Base-by-base conservation (phyloP, 2,113 vertebrate species). In the Zootoca vivipara region DNA sequence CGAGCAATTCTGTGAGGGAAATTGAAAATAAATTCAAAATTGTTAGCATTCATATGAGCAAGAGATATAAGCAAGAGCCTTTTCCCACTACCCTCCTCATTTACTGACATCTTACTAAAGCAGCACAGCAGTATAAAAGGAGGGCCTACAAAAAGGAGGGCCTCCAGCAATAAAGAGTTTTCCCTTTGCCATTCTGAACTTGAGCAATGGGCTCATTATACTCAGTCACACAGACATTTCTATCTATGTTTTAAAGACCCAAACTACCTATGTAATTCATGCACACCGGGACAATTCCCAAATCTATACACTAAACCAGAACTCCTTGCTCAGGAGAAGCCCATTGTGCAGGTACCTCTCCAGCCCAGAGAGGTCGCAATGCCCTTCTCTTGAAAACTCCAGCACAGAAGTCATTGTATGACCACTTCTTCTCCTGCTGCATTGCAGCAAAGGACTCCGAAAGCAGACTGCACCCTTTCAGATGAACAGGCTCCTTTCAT, bases 1-100 rank as follows among this genome's bases (percentile, higher is more conserved):
- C 98, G 96, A n/a, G 97, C 97, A 69, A 98, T 98, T 91, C 98
- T 98, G 86, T 35, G 82, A 75, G 42, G 78, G 90, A 81, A 77
- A 91, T 80, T 33, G 85, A 87, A 78, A 62, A 65, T 2, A 89
- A 40, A n/a, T 69, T 42, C 13, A 9, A n/a, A 42, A 22, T n/a
- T 3, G 74, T 89, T 56, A 15, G 15, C 67, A 74, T 69, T 72
- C 10, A 80, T 70, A 86, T 56, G 62, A 12, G 1, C 75, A 88
- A 52, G 52, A 58, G 3, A 46, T 12, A 46, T 56, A 67, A 12
- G 0, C 72, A 88, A 52, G 52, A 58, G 2, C 2, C 5, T 20
- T 22, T 77, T 52, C 24, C 16, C 24, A 67, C 16, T 64, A 26
- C 6, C 12, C 0, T 42, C n/a, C 16, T 62, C 18, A 81, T 81